Evolutionary conservation across 1,140 invertebrate species (phyloP).

Genomic region (Amyelois transitella): DNA sequence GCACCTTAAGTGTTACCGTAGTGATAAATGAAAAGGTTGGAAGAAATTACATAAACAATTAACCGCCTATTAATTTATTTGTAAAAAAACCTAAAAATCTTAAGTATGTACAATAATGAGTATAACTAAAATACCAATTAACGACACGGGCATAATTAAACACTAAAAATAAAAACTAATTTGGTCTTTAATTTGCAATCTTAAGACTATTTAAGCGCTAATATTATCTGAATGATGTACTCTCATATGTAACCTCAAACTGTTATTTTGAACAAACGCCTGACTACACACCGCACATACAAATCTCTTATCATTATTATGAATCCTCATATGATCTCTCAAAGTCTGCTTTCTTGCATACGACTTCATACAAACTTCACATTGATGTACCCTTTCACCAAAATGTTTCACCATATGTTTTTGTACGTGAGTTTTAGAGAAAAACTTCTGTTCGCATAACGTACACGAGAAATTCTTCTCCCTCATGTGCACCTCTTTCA

Average conservation of each 20-base stretch:
- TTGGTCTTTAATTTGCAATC: too few species aligned
- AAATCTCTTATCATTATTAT: conserved; percentile 47
- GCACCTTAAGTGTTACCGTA: too few species aligned
- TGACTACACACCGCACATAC: conserved; percentile 40
- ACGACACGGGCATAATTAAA: too few species aligned
- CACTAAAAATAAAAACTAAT: too few species aligned
- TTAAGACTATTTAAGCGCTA: conserved; percentile 5
- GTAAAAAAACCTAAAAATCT: too few species aligned
- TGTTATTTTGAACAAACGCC: conserved; percentile 48
- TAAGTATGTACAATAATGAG: too few species aligned
- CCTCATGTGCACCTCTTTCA: conserved; percentile 55
- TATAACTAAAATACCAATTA: too few species aligned
- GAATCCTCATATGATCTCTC: conserved; percentile 75
- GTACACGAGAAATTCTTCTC: conserved; percentile 57
- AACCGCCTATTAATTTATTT: too few species aligned
- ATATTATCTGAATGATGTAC: conserved; percentile 37
- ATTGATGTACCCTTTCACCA: conserved; percentile 83
- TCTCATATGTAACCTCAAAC: conserved; percentile 44
- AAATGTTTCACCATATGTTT: conserved; percentile 76
- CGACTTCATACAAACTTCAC: conserved; percentile 78
- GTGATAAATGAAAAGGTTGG: too few species aligned
- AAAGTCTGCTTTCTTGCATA: conserved; percentile 76
- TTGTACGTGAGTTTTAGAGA: conserved; percentile 46
- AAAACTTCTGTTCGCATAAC: conserved; percentile 57
- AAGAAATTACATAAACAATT: too few species aligned